Conservation (phyloP, 2,113 vertebrate species). For the Gracilinanus agilis region DNA sequence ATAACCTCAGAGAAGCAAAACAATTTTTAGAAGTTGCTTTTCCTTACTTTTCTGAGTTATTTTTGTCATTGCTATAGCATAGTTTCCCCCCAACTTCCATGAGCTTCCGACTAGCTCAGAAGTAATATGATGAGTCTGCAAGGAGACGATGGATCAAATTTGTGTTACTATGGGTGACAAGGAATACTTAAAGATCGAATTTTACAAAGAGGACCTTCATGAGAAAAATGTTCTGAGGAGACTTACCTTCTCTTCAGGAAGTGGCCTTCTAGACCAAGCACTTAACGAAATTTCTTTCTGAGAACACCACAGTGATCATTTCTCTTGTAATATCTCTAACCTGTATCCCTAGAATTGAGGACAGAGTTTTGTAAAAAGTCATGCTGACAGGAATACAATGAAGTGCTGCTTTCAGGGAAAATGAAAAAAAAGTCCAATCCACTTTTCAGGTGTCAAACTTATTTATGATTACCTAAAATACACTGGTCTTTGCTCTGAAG, state of each 20-base stretch:
- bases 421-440: background rate
- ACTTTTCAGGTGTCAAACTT: background rate
- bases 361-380: background rate
- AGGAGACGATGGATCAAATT: slow-evolving; percentile 50
- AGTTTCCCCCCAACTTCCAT: background rate
- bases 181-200: slow-evolving; percentile 10
- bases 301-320: background rate
- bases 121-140: slow-evolving; percentile 20
- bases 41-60: slow-evolving; percentile 36
- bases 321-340: background rate
- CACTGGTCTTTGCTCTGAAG: background rate
- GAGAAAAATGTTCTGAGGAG: background rate
- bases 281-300: background rate
- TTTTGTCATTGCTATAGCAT: slow-evolving; percentile 1
- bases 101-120: slow-evolving; percentile 17
- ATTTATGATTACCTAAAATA: background rate
- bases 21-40: background rate
- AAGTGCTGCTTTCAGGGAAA: background rate
- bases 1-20: slow-evolving; percentile 29
- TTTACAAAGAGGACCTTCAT: background rate
- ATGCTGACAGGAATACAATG: slow-evolving; percentile 1
- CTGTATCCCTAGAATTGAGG: background rate
- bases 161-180: slow-evolving; percentile 14
- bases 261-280: background rate
- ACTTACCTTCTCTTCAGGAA: background rate